phyloP scores from a whole-genome alignment of 2,888 invertebrate species.

The Cataglyphis cursor region DNA sequence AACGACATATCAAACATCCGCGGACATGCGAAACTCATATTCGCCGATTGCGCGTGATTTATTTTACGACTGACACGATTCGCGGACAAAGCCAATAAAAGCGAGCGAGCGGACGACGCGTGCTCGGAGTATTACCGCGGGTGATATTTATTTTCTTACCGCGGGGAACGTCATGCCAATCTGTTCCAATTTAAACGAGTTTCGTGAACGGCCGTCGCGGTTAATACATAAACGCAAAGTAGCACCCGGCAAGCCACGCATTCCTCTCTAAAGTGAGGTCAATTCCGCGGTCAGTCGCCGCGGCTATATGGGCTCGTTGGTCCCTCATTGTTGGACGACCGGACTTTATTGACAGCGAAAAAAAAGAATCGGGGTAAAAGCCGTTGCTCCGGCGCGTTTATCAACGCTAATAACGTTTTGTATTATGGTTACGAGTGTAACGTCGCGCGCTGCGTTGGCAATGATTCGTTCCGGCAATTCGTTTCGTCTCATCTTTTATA shows the following conservation, averaged over 20 bases:
- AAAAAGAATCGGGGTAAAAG: slow-evolving; percentile 70
- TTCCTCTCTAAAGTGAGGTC: slow-evolving; percentile 80
- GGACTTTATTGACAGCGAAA: slow-evolving; percentile 74
- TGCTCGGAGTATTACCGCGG: slow-evolving; percentile 22
- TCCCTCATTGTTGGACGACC: slow-evolving; percentile 74
- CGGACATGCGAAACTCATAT: slow-evolving; percentile 9
- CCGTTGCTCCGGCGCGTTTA: slow-evolving; percentile 65
- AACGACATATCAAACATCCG: slow-evolving; percentile 12
- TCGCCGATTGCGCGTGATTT: slow-evolving; percentile 36
- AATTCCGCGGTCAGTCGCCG: slow-evolving; percentile 79
- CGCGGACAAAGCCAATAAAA: slow-evolving; percentile 41
- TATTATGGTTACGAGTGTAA: slow-evolving; percentile 51
- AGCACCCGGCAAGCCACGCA: slow-evolving; percentile 69
- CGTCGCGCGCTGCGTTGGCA: slow-evolving; percentile 55
- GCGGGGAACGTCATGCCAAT: slow-evolving; percentile 74
- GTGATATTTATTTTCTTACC: slow-evolving; percentile 67
- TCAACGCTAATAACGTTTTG: slow-evolving; percentile 70
- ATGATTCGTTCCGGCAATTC: slow-evolving; percentile 43
- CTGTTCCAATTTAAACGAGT: slow-evolving; percentile 78
- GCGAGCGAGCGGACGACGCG: slow-evolving; percentile 11
- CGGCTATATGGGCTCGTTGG: slow-evolving; percentile 69
- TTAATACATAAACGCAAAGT: slow-evolving; percentile 70
- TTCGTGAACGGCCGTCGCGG: slow-evolving; percentile 70
- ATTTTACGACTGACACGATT: slow-evolving; percentile 37
- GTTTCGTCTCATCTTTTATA: neutral